Percentiles rank a stretch among this genome's conserved stretches.
These are phyloP conservation scores for Sphaerophoria rueppellii DNA, from an alignment of 2,888 invertebrate species.

Conservation along the genomic window DNA sequence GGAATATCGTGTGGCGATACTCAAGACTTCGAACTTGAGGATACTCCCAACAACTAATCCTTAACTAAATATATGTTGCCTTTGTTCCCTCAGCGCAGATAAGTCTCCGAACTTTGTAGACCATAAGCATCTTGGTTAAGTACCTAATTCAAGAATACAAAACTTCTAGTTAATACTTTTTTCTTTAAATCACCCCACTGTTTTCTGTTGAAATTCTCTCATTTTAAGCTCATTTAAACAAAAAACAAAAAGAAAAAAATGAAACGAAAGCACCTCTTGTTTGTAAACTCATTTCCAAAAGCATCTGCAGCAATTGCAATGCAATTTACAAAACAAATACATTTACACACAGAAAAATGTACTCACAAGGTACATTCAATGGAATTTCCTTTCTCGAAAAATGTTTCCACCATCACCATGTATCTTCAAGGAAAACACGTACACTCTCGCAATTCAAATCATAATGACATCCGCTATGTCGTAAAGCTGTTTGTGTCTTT, in stretches of 20 bases:
- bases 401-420: slow-evolving; percentile 13
- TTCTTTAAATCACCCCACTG: too few relatives aligned
- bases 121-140: too few relatives aligned
- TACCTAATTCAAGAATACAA: too few relatives aligned
- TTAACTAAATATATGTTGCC: too few relatives aligned
- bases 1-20: too few relatives aligned
- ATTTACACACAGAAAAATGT: neutral
- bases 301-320: slow-evolving; percentile 31
- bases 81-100: too few relatives aligned
- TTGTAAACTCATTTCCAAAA: slow-evolving; percentile 4
- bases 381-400: slow-evolving; percentile 28
- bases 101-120: too few relatives aligned
- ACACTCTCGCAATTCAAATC: slow-evolving; percentile 52
- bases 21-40: too few relatives aligned
- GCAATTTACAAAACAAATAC: slow-evolving; percentile 35
- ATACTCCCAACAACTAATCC: too few relatives aligned
- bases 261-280: neutral
- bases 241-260: neutral
- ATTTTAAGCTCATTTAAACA: neutral
- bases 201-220: too few relatives aligned
- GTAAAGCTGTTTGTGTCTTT: slow-evolving; percentile 38
- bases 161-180: too few relatives aligned
- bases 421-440: slow-evolving; percentile 58
- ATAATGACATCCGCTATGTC: slow-evolving; percentile 66
- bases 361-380: slow-evolving; percentile 29